Percentiles rank a stretch among this genome's conserved stretches.
These are phyloP conservation scores for Hetaerina titia DNA, from an alignment of 2,888 invertebrate genomes.

Conservation along the genomic window DNA sequence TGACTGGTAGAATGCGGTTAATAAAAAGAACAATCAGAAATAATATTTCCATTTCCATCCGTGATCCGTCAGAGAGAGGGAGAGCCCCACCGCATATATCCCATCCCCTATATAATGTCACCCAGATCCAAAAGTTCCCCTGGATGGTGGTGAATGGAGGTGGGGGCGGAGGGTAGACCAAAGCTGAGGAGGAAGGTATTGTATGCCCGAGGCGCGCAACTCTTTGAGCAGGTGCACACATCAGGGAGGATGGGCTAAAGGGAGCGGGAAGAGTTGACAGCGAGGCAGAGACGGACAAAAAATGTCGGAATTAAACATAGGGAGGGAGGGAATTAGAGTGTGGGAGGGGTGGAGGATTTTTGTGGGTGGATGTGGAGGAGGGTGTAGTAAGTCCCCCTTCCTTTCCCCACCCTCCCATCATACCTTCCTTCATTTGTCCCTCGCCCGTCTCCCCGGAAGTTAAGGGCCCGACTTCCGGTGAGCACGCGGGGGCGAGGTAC, in stretches of 20 bases:
- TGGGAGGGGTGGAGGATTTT: neutral
- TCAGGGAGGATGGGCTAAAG: neutral
- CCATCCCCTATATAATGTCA: too few relatives aligned
- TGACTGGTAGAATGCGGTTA: too few relatives aligned
- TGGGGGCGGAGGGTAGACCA: neutral
- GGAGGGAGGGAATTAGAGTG: neutral
- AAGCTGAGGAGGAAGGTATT: neutral
- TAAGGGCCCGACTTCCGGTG: conserved; percentile 59
- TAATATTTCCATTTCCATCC: too few relatives aligned
- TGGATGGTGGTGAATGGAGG: neutral
- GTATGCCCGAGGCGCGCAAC: neutral
- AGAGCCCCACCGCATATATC: too few relatives aligned
- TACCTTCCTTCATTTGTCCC: neutral
- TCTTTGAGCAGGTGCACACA: neutral
- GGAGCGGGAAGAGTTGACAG: neutral
- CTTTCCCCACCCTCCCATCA: neutral
- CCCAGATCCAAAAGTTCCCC: too few relatives aligned
- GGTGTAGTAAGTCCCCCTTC: neutral
- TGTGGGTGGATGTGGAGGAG: neutral
- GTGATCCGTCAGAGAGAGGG: too few relatives aligned
- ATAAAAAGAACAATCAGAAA: too few relatives aligned
- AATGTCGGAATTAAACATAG: neutral
- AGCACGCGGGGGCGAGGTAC: neutral
- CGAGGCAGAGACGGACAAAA: neutral
- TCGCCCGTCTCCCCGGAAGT: conserved; percentile 47